Percentiles rank a stretch among this genome's conserved stretches.
phyloP scores from a whole-genome alignment of 2,113 vertebrate genomes.

The Pituophis catenifer region DNA sequence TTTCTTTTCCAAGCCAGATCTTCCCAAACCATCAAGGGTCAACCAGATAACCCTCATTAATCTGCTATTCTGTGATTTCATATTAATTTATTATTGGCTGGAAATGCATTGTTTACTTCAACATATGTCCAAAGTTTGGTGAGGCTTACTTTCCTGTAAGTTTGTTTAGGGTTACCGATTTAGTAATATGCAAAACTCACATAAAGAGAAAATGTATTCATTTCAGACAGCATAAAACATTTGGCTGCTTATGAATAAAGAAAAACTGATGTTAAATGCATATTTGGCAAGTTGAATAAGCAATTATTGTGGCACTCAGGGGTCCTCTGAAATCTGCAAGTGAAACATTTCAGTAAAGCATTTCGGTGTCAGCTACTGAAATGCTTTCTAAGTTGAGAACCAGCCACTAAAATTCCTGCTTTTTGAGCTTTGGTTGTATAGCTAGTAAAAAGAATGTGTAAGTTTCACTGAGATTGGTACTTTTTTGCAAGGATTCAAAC shows the following conservation, averaged over 20 bases:
- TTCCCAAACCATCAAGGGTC: background rate
- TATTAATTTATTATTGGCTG: constrained; percentile 17
- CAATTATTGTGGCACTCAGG: background rate
- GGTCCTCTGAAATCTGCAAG: background rate
- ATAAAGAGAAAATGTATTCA: background rate
- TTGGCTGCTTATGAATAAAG: background rate
- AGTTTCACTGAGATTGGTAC: background rate
- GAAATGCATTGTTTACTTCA: constrained; percentile 14
- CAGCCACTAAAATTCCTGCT: background rate
- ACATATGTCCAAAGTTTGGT: background rate
- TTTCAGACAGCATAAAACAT: background rate
- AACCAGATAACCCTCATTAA: constrained; percentile 16
- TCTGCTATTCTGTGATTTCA: constrained; percentile 39
- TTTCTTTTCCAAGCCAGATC: constrained; percentile 15
- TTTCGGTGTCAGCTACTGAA: background rate
- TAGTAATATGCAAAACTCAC: background rate
- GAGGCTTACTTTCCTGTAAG: background rate
- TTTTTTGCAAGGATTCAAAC: background rate
- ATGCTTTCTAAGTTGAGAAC: background rate
- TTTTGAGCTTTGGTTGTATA: background rate
- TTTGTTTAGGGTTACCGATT: background rate
- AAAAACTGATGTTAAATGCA: background rate
- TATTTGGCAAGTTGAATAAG: background rate
- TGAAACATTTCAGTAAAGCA: background rate
- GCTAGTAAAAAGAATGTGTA: background rate